Conservation (phyloP, 1,140 invertebrate genomes). For the Pseudomyrmex concolor region DNA sequence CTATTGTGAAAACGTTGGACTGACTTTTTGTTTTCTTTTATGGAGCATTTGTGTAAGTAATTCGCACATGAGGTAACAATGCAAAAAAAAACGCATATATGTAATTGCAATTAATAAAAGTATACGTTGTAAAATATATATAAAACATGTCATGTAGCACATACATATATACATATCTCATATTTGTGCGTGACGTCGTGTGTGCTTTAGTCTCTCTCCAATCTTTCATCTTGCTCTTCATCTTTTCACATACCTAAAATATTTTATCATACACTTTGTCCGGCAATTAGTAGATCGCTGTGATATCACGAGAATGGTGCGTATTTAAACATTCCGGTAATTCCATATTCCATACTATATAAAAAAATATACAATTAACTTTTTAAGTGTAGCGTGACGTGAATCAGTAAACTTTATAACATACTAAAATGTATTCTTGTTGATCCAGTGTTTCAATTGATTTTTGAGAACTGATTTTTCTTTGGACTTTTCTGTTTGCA, state of each 20-base stretch:
- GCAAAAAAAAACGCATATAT: slow-evolving; percentile 52
- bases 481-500: too few relatives aligned
- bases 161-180: slow-evolving; percentile 4
- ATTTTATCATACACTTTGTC: neutral
- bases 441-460: too few relatives aligned
- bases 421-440: too few relatives aligned
- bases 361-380: too few relatives aligned
- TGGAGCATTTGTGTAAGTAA: slow-evolving; percentile 63
- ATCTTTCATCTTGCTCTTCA: neutral
- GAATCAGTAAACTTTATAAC: too few relatives aligned
- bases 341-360: too few relatives aligned
- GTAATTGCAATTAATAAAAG: slow-evolving; percentile 63
- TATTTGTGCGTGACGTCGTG: neutral
- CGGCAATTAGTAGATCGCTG: neutral
- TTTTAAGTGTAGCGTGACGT: too few relatives aligned
- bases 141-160: slow-evolving; percentile 13
- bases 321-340: too few relatives aligned
- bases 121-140: slow-evolving; percentile 57
- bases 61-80: slow-evolving; percentile 51
- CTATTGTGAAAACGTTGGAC: slow-evolving; percentile 42
- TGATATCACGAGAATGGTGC: too few relatives aligned
- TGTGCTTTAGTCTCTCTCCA: neutral
- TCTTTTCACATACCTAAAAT: neutral
- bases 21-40: slow-evolving; percentile 43
- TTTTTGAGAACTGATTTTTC: too few relatives aligned